Evolutionary conservation across 2,888 invertebrate genomes (phyloP), one percentile per base, ranked within the genome.

Genomic region (Rapana venosa): DNA sequence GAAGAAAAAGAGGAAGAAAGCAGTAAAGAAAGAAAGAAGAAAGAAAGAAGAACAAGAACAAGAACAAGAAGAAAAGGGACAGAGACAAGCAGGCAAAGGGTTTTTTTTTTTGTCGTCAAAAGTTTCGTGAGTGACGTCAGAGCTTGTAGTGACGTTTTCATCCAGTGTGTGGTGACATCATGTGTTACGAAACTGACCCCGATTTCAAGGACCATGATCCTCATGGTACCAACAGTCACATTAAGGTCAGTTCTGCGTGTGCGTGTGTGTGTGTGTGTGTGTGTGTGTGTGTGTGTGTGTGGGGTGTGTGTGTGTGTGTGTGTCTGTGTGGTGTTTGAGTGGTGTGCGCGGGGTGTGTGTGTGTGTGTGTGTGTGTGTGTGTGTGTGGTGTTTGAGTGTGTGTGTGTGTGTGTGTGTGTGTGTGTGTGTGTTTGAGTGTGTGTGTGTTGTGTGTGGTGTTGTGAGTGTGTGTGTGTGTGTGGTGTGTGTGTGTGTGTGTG

Each of bases 201-300:
- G 61, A 61, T 13, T 61, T 61, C 17, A 15, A 61, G 61, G 61
- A 61, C 13, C 61, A 61, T 61, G 61, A 61, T 22, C 61, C 61
- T 1, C 61, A 61, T 61, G 61, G 61, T 1, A 61, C 22, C 61
- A 61, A 61, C 61, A 61, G 61, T 61, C 61, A 61, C 22, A 61
- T 61, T 13, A 61, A 61, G 61, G 61, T 61, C 8, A 58, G 8
- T 58, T 66, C 26, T 79, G 79, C 32, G 79, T 79, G 79, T 79
- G 79, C 32, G 79, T 79, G 79, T 79, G 79, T 79, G 79, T 79
- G 32, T 79, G 79, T 79, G 79, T 79, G 79, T 79, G 79, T 35
- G 79, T 32, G 35, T 35, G 79, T 79, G 35, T 35, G n/a, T n/a
- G n/a, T 74, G n/a, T n/a, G 22, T 70, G 22, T 22, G 20, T 30